Evolutionary conservation across 2,113 vertebrate species (phyloP).

Genomic region (Plecotus auritus): DNA sequence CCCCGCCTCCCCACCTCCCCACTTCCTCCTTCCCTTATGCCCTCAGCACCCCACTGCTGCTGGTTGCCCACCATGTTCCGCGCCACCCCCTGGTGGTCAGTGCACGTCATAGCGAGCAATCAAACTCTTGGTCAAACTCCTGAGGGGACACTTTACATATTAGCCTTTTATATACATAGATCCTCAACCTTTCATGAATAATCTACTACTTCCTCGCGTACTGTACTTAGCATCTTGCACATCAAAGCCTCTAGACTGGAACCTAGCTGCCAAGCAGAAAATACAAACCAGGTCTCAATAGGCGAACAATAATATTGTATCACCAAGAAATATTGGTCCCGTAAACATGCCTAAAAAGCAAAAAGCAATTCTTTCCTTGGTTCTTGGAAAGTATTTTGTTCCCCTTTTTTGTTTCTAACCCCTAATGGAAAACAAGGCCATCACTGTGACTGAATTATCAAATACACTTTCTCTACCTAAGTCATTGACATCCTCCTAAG

Average conservation of each 20-base stretch:
- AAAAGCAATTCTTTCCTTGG: background rate
- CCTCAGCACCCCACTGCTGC: too few species aligned
- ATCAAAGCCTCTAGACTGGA: background rate
- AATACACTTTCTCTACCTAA: background rate
- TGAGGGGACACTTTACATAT: too few species aligned
- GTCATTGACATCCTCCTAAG: background rate
- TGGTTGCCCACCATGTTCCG: too few species aligned
- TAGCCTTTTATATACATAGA: too few species aligned
- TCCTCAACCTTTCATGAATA: background rate
- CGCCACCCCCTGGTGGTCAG: too few species aligned
- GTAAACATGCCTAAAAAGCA: background rate
- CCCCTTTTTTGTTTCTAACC: background rate
- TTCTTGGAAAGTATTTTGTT: background rate
- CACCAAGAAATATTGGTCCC: background rate
- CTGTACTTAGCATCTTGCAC: background rate
- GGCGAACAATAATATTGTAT: background rate
- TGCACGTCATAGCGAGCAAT: too few species aligned
- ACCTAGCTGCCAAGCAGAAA: background rate
- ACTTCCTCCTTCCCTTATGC: too few species aligned
- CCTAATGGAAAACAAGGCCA: background rate
- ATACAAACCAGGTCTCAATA: background rate
- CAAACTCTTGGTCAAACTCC: too few species aligned
- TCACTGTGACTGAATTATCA: background rate
- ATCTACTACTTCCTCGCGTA: background rate
- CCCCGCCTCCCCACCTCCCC: too few species aligned